A percentile compares a stretch with the other conserved stretches of the same genome.
These are phyloP conservation scores for Protonibea diacanthus DNA, from an alignment of 2,797 vertebrate genomes.

Conservation along the genomic window DNA sequence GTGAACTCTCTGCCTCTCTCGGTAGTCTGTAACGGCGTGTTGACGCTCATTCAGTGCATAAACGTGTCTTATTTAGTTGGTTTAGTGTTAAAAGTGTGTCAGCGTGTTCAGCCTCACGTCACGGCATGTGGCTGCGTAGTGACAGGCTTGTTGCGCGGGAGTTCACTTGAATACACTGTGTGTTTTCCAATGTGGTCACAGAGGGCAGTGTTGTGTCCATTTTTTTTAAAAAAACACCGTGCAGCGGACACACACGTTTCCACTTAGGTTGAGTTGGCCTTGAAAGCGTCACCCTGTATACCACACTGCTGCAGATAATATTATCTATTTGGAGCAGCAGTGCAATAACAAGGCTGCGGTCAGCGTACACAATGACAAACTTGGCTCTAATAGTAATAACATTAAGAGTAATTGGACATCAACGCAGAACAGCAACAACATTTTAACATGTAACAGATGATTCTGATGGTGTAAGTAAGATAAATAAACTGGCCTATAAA, in stretches of 20 bases:
- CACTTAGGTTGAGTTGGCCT: constrained; percentile 1
- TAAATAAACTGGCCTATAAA: not conserved
- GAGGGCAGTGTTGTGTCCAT: constrained; percentile 66
- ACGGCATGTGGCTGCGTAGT: constrained; percentile 56
- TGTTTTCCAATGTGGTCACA: constrained; percentile 43
- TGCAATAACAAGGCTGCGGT: not conserved
- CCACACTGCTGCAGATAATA: constrained; percentile 2
- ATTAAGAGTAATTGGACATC: not conserved
- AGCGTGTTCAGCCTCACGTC: not conserved
- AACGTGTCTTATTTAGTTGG: not conserved
- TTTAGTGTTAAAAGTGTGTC: not conserved
- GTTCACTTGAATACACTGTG: constrained; percentile 70
- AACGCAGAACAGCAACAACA: not conserved
- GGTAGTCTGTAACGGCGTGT: fast-evolving
- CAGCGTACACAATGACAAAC: not conserved
- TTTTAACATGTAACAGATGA: not conserved
- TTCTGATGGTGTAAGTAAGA: not conserved
- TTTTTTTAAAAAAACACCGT: not conserved
- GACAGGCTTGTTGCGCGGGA: constrained; percentile 76
- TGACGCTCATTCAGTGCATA: fast-evolving
- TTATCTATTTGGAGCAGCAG: constrained; percentile 11
- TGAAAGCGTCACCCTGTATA: not conserved
- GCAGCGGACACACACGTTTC: not conserved
- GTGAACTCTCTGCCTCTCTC: not conserved
- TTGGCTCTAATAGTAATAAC: not conserved